Evolutionary conservation across 2,888 invertebrate genomes (phyloP), one percentile per base, ranked within the genome.

Genomic region (Tetragonula carbonaria): DNA sequence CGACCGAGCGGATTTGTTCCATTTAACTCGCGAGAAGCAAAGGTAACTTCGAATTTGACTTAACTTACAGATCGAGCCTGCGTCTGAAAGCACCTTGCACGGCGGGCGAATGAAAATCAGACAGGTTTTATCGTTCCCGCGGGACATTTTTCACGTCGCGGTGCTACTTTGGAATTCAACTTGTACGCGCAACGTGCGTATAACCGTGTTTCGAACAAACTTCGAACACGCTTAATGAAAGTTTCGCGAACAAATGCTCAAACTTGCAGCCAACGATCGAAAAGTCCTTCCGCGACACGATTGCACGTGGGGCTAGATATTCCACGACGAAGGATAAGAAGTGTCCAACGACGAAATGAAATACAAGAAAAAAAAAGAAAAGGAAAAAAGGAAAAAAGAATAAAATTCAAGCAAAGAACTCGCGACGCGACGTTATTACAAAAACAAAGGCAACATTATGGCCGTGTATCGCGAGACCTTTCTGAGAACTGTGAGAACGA

Each of bases 1-100:
- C 71, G 51, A 71, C 59, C 33, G 71, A 82, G 76, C 82, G 66
- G 76, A 83, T 82, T 71, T 83, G 82, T 82, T 82, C 82, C 75
- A 74, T 82, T 82, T 82, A 66, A 75, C 75, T 76, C 67, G 72
- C 51, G 75, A 55, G 73, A 75, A 63, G 82, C 57, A 72, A 38
- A 0, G 38, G 82, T 62, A 63, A 82, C 82, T 75, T 82, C 59
- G 14, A 75, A 11, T 75, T 74, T 51, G 82, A 81, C 63, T 82
- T 81, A 82, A 82, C 82, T 81, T 53, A 57, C 82, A 57, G 63
- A 70, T 65, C 51, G 68, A 65, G 65, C 65, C 81, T 74, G 23
- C 65, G 63, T 63, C 45, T 68, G 65, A 81, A 68, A 70, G 81
- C 65, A 18, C 28, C 55, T 51, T 63, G 13, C 51, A n/a, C 21